Percentiles rank a stretch among this genome's conserved stretches.
Evolutionary conservation across 2,113 vertebrate species (phyloP).

Genomic region (Silurus meridionalis): DNA sequence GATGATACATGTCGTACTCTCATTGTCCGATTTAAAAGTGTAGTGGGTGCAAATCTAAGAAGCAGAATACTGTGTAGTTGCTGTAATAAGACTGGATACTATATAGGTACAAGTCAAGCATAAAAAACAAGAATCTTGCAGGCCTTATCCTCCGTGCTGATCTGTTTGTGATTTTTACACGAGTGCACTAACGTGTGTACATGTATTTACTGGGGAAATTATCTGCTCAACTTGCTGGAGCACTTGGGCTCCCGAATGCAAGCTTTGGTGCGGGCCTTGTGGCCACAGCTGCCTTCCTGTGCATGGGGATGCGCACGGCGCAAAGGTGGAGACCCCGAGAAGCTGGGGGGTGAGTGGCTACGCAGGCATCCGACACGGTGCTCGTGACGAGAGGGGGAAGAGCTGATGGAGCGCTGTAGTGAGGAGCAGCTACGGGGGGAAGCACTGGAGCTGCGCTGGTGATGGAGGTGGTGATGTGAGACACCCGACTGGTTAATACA

Average conservation of each 20-base stretch:
- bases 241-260: constrained; percentile 86
- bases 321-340: constrained; percentile 90
- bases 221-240: constrained; percentile 95
- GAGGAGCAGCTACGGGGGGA: constrained; percentile 91
- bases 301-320: constrained; percentile 88
- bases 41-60: neutral
- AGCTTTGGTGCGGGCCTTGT: constrained; percentile 79
- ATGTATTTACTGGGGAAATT: constrained; percentile 63
- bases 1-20: neutral
- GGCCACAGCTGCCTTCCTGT: constrained; percentile 86
- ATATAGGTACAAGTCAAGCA: constrained; percentile 12
- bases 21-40: neutral
- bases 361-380: constrained; percentile 81
- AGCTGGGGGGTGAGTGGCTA: constrained; percentile 94
- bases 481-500: constrained; percentile 81
- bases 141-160: constrained; percentile 47
- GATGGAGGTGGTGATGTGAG: constrained; percentile 80
- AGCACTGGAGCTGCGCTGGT: constrained; percentile 89
- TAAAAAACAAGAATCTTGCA: constrained; percentile 12
- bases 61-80: constrained; percentile 25
- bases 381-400: constrained; percentile 89
- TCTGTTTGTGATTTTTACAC: neutral
- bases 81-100: constrained; percentile 9
- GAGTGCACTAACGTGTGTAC: neutral
- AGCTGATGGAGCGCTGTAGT: constrained; percentile 92